Evolutionary conservation across 2,888 invertebrate species (phyloP).

Genomic region (Masnerella sp.): DNA sequence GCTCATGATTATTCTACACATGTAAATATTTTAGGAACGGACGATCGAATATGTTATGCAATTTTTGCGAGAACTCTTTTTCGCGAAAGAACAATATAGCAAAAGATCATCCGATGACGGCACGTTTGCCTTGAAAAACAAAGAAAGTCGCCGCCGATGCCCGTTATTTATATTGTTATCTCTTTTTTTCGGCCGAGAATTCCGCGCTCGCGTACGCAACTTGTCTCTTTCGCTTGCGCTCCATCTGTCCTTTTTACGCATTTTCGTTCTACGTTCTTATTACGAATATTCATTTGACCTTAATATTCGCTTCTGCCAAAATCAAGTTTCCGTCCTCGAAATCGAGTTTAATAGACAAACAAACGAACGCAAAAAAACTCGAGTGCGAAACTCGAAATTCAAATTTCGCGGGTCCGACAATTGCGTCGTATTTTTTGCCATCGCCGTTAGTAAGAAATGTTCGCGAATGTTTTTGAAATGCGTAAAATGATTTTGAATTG

Average conservation of each 20-base stretch:
- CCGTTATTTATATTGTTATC: constrained; percentile 48
- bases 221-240: constrained; percentile 29
- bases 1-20: constrained; percentile 43
- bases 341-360: too few relatives aligned
- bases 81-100: constrained; percentile 43
- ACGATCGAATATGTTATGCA: constrained; percentile 48
- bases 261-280: constrained; percentile 56
- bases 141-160: constrained; percentile 60
- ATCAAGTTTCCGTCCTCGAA: constrained; percentile 45
- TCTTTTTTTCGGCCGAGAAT: constrained; percentile 61
- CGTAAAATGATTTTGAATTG: too few relatives aligned
- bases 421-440: too few relatives aligned
- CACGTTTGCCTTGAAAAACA: constrained; percentile 69
- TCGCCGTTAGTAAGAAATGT: too few relatives aligned
- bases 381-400: too few relatives aligned
- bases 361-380: too few relatives aligned
- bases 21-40: constrained; percentile 37
- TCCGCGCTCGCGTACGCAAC: constrained; percentile 33
- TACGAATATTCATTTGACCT: constrained; percentile 60
- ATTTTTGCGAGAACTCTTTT: constrained; percentile 23
- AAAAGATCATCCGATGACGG: constrained; percentile 66
- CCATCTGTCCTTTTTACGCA: constrained; percentile 40
- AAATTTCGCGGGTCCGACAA: too few relatives aligned
- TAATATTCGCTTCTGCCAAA: constrained; percentile 59
- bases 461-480: not conserved